A percentile compares a stretch with the other conserved stretches of the same genome.
Conservation (phyloP, 2,888 invertebrate species). For the Timema cristinae region DNA sequence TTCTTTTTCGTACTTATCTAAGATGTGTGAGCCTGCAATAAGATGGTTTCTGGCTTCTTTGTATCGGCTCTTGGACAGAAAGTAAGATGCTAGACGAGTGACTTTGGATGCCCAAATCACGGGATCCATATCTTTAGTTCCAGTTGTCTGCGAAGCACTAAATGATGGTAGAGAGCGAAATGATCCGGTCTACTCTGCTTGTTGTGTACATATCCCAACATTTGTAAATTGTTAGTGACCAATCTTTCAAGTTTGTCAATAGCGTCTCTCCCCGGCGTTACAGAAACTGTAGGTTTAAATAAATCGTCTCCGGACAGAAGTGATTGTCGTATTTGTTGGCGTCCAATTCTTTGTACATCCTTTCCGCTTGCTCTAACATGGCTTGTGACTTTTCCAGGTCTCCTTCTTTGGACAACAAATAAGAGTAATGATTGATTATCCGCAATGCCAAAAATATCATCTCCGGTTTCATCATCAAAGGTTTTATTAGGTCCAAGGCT, state of each 20-base stretch:
- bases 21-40: slow-evolving; percentile 55
- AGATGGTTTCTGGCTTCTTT: slow-evolving; percentile 60
- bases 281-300: not conserved
- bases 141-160: slow-evolving; percentile 53
- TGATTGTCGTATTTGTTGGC: not conserved
- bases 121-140: slow-evolving; percentile 55
- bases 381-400: not conserved
- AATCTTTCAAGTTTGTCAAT: slow-evolving; percentile 52
- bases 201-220: slow-evolving; percentile 58
- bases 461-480: not conserved
- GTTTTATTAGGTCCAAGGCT: not conserved
- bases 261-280: slow-evolving; percentile 12
- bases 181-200: slow-evolving; percentile 52
- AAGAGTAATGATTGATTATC: not conserved
- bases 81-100: slow-evolving; percentile 53
- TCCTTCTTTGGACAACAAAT: not conserved
- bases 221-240: slow-evolving; percentile 58
- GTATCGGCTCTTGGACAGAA: slow-evolving; percentile 41
- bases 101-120: slow-evolving; percentile 56
- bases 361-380: not conserved
- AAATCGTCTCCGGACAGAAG: slow-evolving; percentile 11
- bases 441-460: not conserved
- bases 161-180: slow-evolving; percentile 54
- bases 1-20: slow-evolving; percentile 54
- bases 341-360: not conserved